A percentile compares a stretch with the other conserved stretches of the same genome.
Evolutionary conservation across 2,113 vertebrate species (phyloP).

Genomic region (Rhinoptilus africanus): DNA sequence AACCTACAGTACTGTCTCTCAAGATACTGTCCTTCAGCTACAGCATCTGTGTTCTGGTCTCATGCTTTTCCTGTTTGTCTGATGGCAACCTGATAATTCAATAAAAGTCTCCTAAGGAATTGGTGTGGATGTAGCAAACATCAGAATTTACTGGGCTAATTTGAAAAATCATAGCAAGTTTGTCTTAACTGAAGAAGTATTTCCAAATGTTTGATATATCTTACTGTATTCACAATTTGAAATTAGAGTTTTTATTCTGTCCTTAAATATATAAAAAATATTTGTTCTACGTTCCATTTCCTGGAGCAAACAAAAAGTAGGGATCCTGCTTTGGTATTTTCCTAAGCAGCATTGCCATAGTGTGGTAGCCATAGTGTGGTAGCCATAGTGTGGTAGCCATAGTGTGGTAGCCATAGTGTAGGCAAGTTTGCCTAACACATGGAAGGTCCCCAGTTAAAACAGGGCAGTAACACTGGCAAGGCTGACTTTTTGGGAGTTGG

Average conservation of each 20-base stretch:
- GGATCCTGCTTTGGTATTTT: accelerated
- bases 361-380: neutral
- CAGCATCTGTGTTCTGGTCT: neutral
- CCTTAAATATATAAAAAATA: neutral
- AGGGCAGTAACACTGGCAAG: neutral
- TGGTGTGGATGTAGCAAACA: neutral
- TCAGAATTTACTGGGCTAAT: neutral
- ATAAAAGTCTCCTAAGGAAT: neutral
- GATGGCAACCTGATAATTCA: neutral
- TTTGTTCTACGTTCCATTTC: accelerated
- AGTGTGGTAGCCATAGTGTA: neutral
- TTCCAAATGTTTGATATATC: neutral
- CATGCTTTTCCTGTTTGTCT: neutral
- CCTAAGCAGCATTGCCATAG: accelerated
- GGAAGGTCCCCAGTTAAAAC: constrained; percentile 14
- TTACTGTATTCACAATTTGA: neutral
- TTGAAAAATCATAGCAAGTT: neutral
- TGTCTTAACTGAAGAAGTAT: neutral
- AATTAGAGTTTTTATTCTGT: neutral
- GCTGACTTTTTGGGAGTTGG: neutral
- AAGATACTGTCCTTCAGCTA: neutral
- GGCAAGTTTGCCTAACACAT: neutral
- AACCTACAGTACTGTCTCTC: neutral
- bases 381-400: neutral
- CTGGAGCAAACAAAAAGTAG: neutral